Evolutionary conservation across 2,888 invertebrate genomes (phyloP).

Genomic region (Stenodema calcarata): DNA sequence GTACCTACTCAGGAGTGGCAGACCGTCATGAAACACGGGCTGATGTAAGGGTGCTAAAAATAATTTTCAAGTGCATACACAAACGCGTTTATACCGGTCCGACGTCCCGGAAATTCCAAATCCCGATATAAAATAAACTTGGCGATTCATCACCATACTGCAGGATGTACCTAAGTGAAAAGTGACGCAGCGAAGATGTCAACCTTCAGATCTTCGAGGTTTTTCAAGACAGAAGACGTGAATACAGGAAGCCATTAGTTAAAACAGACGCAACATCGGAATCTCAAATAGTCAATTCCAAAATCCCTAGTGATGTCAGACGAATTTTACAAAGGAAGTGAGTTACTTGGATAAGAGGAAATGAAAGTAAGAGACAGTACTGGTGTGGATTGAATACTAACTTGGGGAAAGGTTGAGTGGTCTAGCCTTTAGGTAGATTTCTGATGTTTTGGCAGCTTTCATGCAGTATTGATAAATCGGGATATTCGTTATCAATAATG

Average conservation of each 20-base stretch:
- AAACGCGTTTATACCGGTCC: background rate
- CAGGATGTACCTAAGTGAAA: background rate
- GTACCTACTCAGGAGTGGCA: background rate
- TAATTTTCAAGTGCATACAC: background rate
- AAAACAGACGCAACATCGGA: background rate
- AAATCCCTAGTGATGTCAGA: too few species aligned
- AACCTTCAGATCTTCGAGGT: background rate
- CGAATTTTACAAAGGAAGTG: too few species aligned
- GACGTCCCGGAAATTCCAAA: background rate
- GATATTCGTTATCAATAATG: background rate
- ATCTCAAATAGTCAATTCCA: too few species aligned
- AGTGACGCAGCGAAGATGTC: background rate
- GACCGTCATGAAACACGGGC: background rate
- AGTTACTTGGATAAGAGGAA: too few species aligned
- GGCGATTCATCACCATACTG: background rate
- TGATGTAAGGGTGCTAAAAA: background rate
- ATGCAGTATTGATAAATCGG: too few species aligned
- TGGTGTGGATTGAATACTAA: too few species aligned
- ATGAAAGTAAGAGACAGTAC: background rate
- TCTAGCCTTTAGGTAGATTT: too few species aligned
- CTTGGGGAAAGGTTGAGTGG: too few species aligned
- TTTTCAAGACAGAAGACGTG: background rate
- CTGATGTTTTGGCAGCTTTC: too few species aligned
- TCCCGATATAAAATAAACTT: background rate
- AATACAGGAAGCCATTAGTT: slow-evolving; percentile 10